phyloP scores from a whole-genome alignment of 2,797 vertebrate species.

The Chrosomus eos region DNA sequence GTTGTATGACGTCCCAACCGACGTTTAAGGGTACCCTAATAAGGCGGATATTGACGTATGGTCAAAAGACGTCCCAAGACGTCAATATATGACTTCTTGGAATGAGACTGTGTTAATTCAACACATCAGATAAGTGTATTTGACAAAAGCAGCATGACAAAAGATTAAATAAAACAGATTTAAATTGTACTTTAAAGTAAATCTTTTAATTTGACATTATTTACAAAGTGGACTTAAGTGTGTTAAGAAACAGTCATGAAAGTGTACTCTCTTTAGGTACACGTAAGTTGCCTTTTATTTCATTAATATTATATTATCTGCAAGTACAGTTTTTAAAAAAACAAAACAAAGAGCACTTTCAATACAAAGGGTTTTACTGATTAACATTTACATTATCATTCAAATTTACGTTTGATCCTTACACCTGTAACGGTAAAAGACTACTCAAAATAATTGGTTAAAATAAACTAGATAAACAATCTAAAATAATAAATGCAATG shows the following conservation, averaged over 20 bases:
- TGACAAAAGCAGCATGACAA: too few relatives aligned
- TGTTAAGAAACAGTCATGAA: too few relatives aligned
- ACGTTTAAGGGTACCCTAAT: too few relatives aligned
- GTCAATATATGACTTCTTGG: too few relatives aligned
- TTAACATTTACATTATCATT: background rate
- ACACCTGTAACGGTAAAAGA: background rate
- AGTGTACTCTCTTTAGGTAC: background rate
- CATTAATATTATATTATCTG: background rate
- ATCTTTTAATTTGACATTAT: background rate
- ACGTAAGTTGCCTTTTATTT: background rate
- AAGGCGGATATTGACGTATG: too few relatives aligned
- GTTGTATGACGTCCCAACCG: too few relatives aligned
- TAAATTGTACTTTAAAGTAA: background rate
- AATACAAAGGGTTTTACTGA: background rate
- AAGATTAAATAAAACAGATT: too few relatives aligned
- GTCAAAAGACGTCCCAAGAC: too few relatives aligned
- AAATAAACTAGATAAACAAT: background rate
- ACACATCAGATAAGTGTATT: background rate
- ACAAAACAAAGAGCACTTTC: too few relatives aligned
- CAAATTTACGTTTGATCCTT: background rate
- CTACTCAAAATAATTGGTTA: background rate
- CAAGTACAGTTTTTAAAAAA: too few relatives aligned
- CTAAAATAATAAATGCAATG: background rate
- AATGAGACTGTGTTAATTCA: too few relatives aligned
- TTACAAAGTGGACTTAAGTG: background rate